A percentile compares a stretch with the other conserved stretches of the same genome.
Conservation (phyloP, 2,888 invertebrate species). For the Globia sparganii region DNA sequence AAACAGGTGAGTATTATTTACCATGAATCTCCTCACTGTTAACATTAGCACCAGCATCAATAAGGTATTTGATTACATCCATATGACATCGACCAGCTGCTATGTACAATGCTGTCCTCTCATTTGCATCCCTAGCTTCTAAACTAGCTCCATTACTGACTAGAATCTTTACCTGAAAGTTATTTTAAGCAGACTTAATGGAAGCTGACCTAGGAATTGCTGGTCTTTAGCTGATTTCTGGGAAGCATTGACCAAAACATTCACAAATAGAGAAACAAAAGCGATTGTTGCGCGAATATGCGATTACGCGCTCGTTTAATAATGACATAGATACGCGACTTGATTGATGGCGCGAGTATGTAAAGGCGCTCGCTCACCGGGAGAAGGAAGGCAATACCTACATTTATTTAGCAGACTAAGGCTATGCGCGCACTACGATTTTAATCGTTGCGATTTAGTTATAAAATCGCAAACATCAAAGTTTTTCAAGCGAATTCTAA, state of each 20-base stretch:
- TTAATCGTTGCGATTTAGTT: too few relatives aligned
- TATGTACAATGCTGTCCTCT: constrained; percentile 89
- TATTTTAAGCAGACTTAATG: background rate
- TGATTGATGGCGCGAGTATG: background rate
- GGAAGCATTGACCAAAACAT: background rate
- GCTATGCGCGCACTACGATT: too few relatives aligned
- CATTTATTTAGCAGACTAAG: background rate
- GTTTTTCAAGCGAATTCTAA: too few relatives aligned
- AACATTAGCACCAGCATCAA: constrained; percentile 91
- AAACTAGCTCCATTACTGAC: constrained; percentile 89
- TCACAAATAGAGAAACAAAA: background rate
- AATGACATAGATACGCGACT: background rate
- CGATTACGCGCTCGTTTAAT: background rate
- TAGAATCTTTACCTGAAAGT: constrained; percentile 87
- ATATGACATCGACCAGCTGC: constrained; percentile 83
- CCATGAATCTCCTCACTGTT: constrained; percentile 93
- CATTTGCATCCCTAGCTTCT: constrained; percentile 91
- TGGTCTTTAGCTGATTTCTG: background rate
- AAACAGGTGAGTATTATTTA: constrained; percentile 63
- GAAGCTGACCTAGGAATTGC: background rate
- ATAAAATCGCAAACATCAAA: too few relatives aligned
- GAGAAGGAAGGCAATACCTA: background rate
- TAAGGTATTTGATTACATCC: constrained; percentile 88
- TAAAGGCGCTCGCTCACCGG: background rate
- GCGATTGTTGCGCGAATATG: background rate